Evolutionary conservation across 2,888 invertebrate genomes (phyloP).

Genomic region (Panopea generosa): DNA sequence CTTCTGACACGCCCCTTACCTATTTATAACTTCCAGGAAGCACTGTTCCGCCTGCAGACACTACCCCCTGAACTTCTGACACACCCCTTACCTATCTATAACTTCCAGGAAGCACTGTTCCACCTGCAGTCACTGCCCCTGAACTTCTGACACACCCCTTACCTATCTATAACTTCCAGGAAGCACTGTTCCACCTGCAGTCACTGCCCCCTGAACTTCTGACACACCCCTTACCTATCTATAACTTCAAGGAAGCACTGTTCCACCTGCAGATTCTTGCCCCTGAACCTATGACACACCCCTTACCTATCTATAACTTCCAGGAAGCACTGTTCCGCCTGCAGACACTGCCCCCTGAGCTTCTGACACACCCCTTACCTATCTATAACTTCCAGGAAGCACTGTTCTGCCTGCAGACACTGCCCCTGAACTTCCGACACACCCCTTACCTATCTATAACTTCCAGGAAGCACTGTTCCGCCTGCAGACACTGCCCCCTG

Average conservation of each 20-base stretch:
- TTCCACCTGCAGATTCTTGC: slow-evolving; percentile 91
- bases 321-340: slow-evolving; percentile 91
- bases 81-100: slow-evolving; percentile 91
- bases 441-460: slow-evolving; percentile 90
- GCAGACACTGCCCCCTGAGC: slow-evolving; percentile 91
- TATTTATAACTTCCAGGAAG: slow-evolving; percentile 88
- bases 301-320: slow-evolving; percentile 89
- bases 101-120: slow-evolving; percentile 90
- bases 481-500: slow-evolving; percentile 91
- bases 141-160: slow-evolving; percentile 93
- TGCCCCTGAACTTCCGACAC: slow-evolving; percentile 92
- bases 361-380: slow-evolving; percentile 92
- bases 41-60: slow-evolving; percentile 92
- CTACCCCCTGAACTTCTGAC: slow-evolving; percentile 92
- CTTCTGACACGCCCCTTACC: slow-evolving; percentile 92
- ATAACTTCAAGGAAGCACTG: slow-evolving; percentile 90
- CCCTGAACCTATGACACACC: slow-evolving; percentile 92
- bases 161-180: slow-evolving; percentile 89
- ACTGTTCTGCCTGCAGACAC: slow-evolving; percentile 91
- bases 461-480: slow-evolving; percentile 90
- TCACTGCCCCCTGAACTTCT: slow-evolving; percentile 92
- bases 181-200: slow-evolving; percentile 92
- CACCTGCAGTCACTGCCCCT: slow-evolving; percentile 92
- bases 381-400: slow-evolving; percentile 88
- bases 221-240: slow-evolving; percentile 91